Evolutionary conservation across 2,797 vertebrate genomes (phyloP), one percentile per base, ranked within the genome.

Genomic region (Tenualosa ilisha): DNA sequence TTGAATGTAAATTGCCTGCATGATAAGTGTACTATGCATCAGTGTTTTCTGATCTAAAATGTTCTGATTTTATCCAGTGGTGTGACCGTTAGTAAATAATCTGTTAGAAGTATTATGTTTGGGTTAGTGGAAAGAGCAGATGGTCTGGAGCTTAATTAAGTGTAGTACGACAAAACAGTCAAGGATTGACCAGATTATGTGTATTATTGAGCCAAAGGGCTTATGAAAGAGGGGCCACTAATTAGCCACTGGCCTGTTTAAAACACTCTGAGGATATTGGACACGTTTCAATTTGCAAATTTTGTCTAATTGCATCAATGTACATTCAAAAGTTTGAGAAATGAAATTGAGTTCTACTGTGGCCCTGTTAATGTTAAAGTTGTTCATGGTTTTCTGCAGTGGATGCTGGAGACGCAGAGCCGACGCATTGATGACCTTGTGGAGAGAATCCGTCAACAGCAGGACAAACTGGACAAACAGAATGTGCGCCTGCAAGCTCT

Each of bases 381-480:
- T 3, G 50, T 3, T 51, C 49, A 15, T 83, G 0, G 83, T 85
- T 63, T 31, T 37, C 85, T 81, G 0, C 89, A 99, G 98, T 88
- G 93, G 82, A 94, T 97, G 93, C 91, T 99, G 92, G 96, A 96
- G 68, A 93, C 94, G 0, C 98, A 99, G 92, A 97, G 96, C 90
- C 88, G 89, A 87, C 94, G 96, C 61, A 98, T 99, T 0, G 96
- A 98, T 72, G 97, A 97, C 24, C 95, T 99, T 53, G 90, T 97
- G 90, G 97, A 96, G 86, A 96, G 96, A 86, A 95, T 98, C 87
- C 94, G 96, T 83, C 96, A 96, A 82, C 98, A 99, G 84, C 98
- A 99, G 87, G 97, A 96, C 86, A 97, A 97, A 88, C 94, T 99
- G 50, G 97, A 99, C 91, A 99, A 99, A 88, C 98, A 99, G 90